Evolutionary conservation across 2,888 invertebrate genomes (phyloP).

Genomic region (Saturnia japonica): DNA sequence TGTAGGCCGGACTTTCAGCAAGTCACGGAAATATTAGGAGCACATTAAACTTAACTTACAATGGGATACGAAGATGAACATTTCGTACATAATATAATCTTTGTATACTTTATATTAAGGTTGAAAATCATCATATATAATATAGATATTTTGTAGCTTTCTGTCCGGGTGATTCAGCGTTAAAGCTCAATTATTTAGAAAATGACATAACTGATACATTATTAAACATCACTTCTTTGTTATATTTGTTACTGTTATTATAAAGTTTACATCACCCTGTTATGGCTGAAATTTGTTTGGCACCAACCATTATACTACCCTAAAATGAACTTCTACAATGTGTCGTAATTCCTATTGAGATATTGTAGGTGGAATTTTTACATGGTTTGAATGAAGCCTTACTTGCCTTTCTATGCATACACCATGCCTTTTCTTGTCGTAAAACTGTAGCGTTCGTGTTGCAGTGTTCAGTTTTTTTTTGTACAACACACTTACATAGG

Average conservation of each 20-base stretch:
- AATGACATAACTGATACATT: slow-evolving; percentile 17
- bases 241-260: background rate
- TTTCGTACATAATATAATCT: slow-evolving; percentile 16
- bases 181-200: slow-evolving; percentile 15
- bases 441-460: background rate
- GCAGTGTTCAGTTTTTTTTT: background rate
- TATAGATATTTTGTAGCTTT: slow-evolving; percentile 11
- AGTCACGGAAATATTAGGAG: slow-evolving; percentile 47
- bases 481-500: background rate
- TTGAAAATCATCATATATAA: slow-evolving; percentile 16
- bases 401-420: too few species aligned
- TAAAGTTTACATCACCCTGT: background rate
- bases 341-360: too few species aligned
- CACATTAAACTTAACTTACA: slow-evolving; percentile 48
- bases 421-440: too few species aligned
- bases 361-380: too few species aligned
- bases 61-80: slow-evolving; percentile 39
- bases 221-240: slow-evolving; percentile 5
- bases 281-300: background rate
- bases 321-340: too few species aligned
- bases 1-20: slow-evolving; percentile 33
- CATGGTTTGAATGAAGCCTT: too few species aligned
- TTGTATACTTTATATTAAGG: slow-evolving; percentile 14
- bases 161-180: slow-evolving; percentile 17
- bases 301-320: background rate